Percentiles rank a stretch among this genome's conserved stretches.
Evolutionary conservation across 1,140 invertebrate species (phyloP).

Genomic region (Periplaneta americana): DNA sequence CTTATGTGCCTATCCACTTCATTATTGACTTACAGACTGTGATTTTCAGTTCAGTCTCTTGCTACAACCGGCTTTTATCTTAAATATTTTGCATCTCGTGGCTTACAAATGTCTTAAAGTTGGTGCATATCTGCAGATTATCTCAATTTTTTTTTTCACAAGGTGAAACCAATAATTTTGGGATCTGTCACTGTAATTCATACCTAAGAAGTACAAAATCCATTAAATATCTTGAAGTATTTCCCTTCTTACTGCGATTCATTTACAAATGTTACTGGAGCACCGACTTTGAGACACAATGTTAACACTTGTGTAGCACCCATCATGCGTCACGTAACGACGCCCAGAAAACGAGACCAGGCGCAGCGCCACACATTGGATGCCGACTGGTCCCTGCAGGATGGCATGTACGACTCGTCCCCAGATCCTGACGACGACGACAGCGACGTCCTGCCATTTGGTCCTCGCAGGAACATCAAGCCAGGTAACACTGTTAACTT

Average conservation of each 20-base stretch:
- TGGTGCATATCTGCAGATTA: too few species aligned
- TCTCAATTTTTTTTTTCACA: too few species aligned
- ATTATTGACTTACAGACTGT: too few species aligned
- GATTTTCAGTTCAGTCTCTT: too few species aligned
- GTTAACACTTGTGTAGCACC: not conserved
- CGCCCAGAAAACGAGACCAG: not conserved
- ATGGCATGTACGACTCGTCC: conserved; percentile 23
- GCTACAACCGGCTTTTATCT: too few species aligned
- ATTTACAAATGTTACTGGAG: not conserved
- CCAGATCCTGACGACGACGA: conserved; percentile 14
- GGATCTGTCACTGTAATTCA: too few species aligned
- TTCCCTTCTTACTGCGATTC: not conserved
- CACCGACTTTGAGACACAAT: not conserved
- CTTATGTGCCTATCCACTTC: too few species aligned
- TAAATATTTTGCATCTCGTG: too few species aligned
- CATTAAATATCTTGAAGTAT: too few species aligned
- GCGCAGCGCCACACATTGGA: conserved; percentile 13
- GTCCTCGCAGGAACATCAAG: not conserved
- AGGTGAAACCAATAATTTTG: too few species aligned
- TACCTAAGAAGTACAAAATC: too few species aligned
- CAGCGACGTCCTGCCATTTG: conserved; percentile 6
- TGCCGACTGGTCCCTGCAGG: conserved; percentile 15
- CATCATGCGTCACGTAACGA: conserved; percentile 6
- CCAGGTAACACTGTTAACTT: not conserved
- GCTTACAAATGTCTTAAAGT: too few species aligned